These are phyloP conservation scores for Noctua comes DNA, from an alignment of 2,888 invertebrate species.

Conservation along the genomic window DNA sequence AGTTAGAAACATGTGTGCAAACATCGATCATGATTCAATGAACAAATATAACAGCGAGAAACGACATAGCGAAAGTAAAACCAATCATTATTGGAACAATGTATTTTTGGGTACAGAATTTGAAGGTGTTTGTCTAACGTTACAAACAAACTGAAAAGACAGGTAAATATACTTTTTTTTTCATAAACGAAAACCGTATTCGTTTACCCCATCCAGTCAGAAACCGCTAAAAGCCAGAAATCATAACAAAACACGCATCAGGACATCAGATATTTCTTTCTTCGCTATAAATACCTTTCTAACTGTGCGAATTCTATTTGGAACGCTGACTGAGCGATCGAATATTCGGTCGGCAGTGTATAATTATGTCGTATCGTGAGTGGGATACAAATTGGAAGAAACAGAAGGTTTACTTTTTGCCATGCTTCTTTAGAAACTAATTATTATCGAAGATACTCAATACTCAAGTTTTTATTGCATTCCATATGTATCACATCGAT, in stretches of 20 bases:
- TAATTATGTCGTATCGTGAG: conserved; percentile 55
- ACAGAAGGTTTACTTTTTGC: conserved; percentile 40
- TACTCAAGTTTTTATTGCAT: no score
- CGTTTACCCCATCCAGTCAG: not conserved
- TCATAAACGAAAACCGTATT: not conserved
- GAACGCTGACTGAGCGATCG: conserved; percentile 64
- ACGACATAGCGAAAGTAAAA: conserved; percentile 46
- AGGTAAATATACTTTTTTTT: not conserved
- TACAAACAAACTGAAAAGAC: not conserved
- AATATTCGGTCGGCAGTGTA: conserved; percentile 64
- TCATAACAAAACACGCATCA: conserved; percentile 47
- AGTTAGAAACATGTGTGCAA: conserved; percentile 44
- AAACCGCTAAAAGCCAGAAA: not conserved
- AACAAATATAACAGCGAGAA: conserved; percentile 43
- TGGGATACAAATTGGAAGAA: conserved; percentile 5
- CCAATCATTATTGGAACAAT: conserved; percentile 17
- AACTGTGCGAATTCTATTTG: conserved; percentile 64
- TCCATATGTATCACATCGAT: no score
- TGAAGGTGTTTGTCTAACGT: conserved; percentile 11
- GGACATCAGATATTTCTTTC: conserved; percentile 45
- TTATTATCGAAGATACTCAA: not conserved
- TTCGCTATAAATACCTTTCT: conserved; percentile 56
- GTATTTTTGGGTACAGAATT: not conserved
- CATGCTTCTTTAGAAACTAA: not conserved
- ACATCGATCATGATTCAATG: conserved; percentile 50